phyloP scores from a whole-genome alignment of 2,888 invertebrate species.

The Orthosia cruda region DNA sequence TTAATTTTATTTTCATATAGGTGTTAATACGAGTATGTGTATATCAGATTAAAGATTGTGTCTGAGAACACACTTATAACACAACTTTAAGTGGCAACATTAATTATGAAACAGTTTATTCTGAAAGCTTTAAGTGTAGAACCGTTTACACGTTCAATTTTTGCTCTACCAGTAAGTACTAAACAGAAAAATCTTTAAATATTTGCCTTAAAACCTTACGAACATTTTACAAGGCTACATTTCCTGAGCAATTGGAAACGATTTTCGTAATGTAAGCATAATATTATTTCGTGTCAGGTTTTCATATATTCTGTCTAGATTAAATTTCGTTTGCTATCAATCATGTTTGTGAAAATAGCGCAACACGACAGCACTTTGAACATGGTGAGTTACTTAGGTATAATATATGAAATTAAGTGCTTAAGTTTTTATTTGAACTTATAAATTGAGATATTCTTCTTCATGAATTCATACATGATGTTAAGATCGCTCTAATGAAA shows the following conservation, averaged over 20 bases:
- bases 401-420: background rate
- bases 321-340: constrained; percentile 43
- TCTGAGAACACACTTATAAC: background rate
- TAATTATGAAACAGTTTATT: background rate
- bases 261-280: constrained; percentile 49
- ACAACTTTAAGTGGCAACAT: background rate
- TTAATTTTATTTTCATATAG: no score
- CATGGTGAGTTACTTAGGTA: constrained; percentile 21
- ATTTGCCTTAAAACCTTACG: background rate
- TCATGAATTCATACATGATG: no score
- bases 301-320: constrained; percentile 17
- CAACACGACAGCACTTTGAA: constrained; percentile 20
- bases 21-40: no score
- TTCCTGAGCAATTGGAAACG: constrained; percentile 16
- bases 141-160: constrained; percentile 16
- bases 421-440: background rate
- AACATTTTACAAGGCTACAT: background rate
- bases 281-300: constrained; percentile 22
- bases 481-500: no score
- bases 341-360: constrained; percentile 31
- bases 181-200: background rate
- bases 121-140: background rate
- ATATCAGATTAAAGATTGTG: background rate
- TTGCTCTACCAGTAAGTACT: background rate
- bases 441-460: no score